Evolutionary conservation across 2,113 vertebrate species (phyloP).

Genomic region (Psophia crepitans): DNA sequence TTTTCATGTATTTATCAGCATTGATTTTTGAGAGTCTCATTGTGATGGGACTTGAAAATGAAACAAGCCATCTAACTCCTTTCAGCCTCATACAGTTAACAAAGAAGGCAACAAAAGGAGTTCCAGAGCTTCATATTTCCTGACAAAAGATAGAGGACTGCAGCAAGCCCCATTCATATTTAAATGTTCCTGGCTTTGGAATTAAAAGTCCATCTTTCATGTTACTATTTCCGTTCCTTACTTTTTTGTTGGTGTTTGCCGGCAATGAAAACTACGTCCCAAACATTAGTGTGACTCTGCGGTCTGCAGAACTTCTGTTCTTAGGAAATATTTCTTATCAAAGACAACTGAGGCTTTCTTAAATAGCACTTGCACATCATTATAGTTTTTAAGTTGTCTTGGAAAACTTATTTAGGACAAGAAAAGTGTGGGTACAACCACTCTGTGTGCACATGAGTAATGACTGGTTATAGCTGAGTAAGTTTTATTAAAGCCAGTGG

Average conservation of each 20-base stretch:
- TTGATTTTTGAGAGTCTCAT: conserved; percentile 15
- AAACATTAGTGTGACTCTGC: not conserved
- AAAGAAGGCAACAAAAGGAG: conserved; percentile 52
- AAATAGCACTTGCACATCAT: not conserved
- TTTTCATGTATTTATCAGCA: conserved; percentile 57
- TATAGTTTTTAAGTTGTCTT: not conserved
- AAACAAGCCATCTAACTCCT: conserved; percentile 29
- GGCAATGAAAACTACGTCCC: not conserved
- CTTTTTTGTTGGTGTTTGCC: conserved; percentile 28
- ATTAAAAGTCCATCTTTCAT: conserved; percentile 52
- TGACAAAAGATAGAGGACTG: conserved; percentile 50
- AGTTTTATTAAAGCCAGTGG: not conserved
- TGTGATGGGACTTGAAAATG: conserved; percentile 39
- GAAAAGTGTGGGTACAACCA: not conserved
- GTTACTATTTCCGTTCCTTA: conserved; percentile 41
- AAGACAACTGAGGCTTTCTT: not conserved
- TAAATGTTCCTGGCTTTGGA: conserved; percentile 60
- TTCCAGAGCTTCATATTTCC: conserved; percentile 65
- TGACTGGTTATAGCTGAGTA: not conserved
- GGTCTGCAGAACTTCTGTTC: not conserved
- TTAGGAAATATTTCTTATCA: not conserved
- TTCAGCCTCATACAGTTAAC: conserved; percentile 56
- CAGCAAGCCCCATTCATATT: conserved; percentile 61
- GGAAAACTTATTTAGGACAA: not conserved
- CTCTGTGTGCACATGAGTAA: not conserved